These are phyloP conservation scores for Allophyes oxyacanthae DNA, from an alignment of 2,888 invertebrate genomes.

Conservation along the genomic window DNA sequence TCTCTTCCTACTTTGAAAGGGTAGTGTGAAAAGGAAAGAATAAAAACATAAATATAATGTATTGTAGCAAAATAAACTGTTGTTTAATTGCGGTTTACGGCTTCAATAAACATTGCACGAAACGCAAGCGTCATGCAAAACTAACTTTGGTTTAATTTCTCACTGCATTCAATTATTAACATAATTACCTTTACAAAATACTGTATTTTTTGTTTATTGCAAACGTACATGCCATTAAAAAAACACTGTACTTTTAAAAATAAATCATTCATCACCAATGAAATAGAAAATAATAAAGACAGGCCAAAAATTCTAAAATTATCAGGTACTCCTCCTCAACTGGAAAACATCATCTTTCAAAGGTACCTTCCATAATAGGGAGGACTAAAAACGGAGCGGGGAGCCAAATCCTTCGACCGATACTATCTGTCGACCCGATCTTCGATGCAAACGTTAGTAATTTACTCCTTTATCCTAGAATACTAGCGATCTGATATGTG, in stretches of 20 bases:
- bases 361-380: neutral
- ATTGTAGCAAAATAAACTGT: constrained; percentile 13
- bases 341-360: neutral
- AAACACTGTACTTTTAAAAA: no score
- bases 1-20: neutral
- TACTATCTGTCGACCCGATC: constrained; percentile 44
- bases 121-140: constrained; percentile 38
- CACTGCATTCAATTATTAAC: constrained; percentile 33
- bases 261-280: no score
- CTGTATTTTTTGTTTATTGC: neutral
- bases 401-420: constrained; percentile 14
- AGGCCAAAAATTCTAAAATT: no score
- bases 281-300: no score
- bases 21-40: constrained; percentile 9
- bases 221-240: no score
- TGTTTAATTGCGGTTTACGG: constrained; percentile 23
- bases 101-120: constrained; percentile 28
- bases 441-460: constrained; percentile 19
- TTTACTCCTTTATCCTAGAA: constrained; percentile 21
- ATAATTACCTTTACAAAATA: constrained; percentile 45
- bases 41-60: neutral
- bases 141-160: constrained; percentile 25
- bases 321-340: no score
- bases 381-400: constrained; percentile 10
- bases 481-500: constrained; percentile 28